Conservation (phyloP, 2,888 invertebrate species). For the Dorcus parallelipipedus region DNA sequence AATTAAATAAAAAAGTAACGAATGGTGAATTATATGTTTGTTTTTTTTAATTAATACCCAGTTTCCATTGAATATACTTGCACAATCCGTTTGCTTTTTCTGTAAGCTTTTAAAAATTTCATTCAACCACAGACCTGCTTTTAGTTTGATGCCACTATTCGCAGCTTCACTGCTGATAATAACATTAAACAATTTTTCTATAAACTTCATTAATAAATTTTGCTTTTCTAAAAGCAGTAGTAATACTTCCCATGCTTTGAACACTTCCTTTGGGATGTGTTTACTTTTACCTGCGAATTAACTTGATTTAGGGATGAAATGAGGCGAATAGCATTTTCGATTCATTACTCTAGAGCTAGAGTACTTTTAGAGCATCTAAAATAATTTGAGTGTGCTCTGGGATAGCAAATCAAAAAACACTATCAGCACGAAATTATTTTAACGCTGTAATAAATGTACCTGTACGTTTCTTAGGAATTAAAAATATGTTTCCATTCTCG, state of each 20-base stretch:
- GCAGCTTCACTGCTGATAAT: slow-evolving; percentile 14
- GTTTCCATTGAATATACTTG: neutral
- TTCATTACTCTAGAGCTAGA: no score
- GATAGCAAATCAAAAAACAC: neutral
- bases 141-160: slow-evolving; percentile 21
- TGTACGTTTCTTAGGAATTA: slow-evolving; percentile 11
- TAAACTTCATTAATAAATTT: slow-evolving; percentile 51
- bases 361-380: no score
- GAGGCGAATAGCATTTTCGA: neutral
- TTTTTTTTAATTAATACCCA: no score
- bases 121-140: slow-evolving; percentile 36
- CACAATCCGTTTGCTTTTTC: neutral
- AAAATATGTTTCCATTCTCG: slow-evolving; percentile 14
- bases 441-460: neutral
- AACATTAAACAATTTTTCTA: slow-evolving; percentile 30
- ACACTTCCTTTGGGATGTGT: slow-evolving; percentile 35
- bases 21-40: no score
- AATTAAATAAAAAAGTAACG: neutral
- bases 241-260: slow-evolving; percentile 54
- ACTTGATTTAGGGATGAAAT: slow-evolving; percentile 7
- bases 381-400: neutral
- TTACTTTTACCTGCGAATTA: slow-evolving; percentile 7
- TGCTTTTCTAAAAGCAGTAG: slow-evolving; percentile 53
- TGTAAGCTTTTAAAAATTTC: slow-evolving; percentile 29
- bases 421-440: no score